A percentile compares a stretch with the other conserved stretches of the same genome.
Evolutionary conservation across 2,888 invertebrate genomes (phyloP).

Genomic region (Torymus aiolomorphi): DNA sequence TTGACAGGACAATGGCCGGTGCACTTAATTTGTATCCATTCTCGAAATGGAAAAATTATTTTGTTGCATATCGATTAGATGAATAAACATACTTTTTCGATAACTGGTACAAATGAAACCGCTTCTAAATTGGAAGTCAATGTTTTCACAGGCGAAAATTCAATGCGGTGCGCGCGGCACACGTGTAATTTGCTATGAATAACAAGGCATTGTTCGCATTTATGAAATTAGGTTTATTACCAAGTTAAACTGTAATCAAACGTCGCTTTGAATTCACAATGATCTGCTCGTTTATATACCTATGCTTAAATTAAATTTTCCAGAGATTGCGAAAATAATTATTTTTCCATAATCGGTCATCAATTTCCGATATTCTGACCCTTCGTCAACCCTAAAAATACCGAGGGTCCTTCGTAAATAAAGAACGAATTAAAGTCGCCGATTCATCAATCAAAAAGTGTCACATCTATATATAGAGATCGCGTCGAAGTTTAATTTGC

Average conservation of each 20-base stretch:
- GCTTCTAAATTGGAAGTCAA: slow-evolving; percentile 36
- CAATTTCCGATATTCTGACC: no score
- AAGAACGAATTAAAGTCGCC: no score
- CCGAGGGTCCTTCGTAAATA: no score
- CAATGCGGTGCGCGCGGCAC: neutral
- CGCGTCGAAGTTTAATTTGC: no score
- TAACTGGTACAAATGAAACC: neutral
- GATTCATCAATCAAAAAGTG: no score
- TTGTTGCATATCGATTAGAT: neutral
- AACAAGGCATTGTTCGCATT: slow-evolving; percentile 17
- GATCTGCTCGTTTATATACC: neutral
- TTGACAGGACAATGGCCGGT: no score
- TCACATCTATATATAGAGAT: no score
- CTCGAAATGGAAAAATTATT: neutral
- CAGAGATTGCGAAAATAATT: no score
- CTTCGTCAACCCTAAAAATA: no score
- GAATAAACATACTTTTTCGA: slow-evolving; percentile 16
- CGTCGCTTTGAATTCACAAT: neutral
- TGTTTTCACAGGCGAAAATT: slow-evolving; percentile 16
- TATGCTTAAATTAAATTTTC: no score
- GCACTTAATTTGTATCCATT: no score
- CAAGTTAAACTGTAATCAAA: neutral
- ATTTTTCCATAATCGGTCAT: no score
- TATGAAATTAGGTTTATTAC: neutral
- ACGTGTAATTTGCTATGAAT: slow-evolving; percentile 8